Conservation (phyloP, 2,113 vertebrate genomes). For the Eptatretus burgeri region DNA sequence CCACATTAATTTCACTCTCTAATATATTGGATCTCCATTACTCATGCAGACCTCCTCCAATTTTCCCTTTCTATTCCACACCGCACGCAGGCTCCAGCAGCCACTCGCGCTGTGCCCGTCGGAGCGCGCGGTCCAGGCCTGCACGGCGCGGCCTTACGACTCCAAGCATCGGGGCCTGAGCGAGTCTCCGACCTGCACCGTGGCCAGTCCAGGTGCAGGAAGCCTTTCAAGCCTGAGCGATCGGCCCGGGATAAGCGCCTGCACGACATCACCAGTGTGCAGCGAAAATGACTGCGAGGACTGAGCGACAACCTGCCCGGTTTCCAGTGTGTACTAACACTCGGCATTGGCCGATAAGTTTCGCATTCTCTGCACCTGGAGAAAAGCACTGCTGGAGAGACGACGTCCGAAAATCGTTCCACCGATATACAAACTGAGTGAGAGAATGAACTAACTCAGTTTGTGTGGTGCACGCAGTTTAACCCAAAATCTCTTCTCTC, state of each 20-base stretch:
- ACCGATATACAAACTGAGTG: no score
- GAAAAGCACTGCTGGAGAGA: no score
- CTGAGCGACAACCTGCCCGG: neutral
- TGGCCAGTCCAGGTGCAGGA: neutral
- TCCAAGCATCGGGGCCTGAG: neutral
- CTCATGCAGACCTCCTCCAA: no score
- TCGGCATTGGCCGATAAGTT: no score
- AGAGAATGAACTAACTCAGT: no score
- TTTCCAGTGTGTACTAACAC: no score
- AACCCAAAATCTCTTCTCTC: no score
- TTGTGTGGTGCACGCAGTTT: no score
- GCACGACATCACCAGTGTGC: constrained; percentile 1
- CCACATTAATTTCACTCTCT: no score
- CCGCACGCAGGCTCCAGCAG: constrained; percentile 4
- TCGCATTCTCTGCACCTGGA: no score
- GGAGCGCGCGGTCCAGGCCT: neutral
- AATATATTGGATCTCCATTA: no score
- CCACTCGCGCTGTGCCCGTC: neutral
- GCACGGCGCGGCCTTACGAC: neutral
- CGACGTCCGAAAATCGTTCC: no score
- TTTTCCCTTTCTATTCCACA: neutral
- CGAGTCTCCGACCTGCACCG: neutral
- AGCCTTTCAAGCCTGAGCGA: constrained; percentile 4
- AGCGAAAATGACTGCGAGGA: constrained; percentile 2
- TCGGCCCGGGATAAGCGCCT: neutral